phyloP scores from a whole-genome alignment of 2,888 invertebrate genomes.

The Chloroclysta siterata region DNA sequence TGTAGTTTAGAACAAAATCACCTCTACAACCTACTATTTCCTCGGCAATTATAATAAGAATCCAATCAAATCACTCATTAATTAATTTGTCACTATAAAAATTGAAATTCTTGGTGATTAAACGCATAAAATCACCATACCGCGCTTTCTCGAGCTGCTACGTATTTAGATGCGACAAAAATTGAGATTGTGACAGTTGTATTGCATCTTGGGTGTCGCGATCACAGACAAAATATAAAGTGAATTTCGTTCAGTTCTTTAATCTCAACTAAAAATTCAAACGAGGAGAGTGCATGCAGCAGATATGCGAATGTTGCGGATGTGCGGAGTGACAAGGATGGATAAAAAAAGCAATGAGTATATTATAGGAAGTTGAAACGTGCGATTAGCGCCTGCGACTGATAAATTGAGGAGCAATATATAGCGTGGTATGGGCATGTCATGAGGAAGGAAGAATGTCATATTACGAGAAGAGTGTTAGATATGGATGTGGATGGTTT shows the following conservation, averaged over 20 bases:
- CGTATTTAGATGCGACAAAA: slow-evolving; percentile 16
- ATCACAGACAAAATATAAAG: not conserved
- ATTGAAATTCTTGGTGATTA: slow-evolving; percentile 40
- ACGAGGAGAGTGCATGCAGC: no score
- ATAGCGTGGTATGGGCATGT: no score
- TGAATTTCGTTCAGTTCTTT: not conserved
- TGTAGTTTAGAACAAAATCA: not conserved
- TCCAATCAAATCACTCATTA: slow-evolving; percentile 53
- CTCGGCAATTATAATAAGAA: slow-evolving; percentile 41
- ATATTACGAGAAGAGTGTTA: no score
- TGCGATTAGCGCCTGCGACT: no score
- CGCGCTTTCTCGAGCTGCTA: slow-evolving; percentile 33
- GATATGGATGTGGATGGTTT: no score
- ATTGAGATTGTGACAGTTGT: slow-evolving; percentile 22
- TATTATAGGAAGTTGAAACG: no score
- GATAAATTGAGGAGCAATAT: no score
- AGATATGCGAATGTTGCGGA: no score
- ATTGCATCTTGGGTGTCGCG: slow-evolving; percentile 16
- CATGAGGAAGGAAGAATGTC: no score
- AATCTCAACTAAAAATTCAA: no score
- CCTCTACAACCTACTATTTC: slow-evolving; percentile 11
- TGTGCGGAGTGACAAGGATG: no score
- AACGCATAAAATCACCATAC: slow-evolving; percentile 31
- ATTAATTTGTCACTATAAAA: slow-evolving; percentile 58
- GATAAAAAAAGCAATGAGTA: no score